Evolutionary conservation across 1,140 invertebrate genomes (phyloP).

Genomic region (Periplaneta americana): DNA sequence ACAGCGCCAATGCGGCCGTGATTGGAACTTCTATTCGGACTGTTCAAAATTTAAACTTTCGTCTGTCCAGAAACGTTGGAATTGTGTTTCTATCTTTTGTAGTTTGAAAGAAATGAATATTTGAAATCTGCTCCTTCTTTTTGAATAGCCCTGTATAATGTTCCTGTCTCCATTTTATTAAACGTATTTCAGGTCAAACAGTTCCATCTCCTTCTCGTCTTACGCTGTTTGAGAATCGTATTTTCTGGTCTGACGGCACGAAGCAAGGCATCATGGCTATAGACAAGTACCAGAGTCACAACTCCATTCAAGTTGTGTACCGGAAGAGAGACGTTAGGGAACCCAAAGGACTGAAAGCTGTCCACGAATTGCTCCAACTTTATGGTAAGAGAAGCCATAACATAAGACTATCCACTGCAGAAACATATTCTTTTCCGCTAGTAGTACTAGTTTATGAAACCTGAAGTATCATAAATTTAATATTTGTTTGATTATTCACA

Average conservation of each 20-base stretch:
- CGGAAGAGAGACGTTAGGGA: constrained; percentile 74
- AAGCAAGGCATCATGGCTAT: constrained; percentile 91
- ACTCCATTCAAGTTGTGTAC: constrained; percentile 72
- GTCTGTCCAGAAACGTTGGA: too few relatives aligned
- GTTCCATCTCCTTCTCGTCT: constrained; percentile 83
- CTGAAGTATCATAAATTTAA: neutral
- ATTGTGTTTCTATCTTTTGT: too few relatives aligned
- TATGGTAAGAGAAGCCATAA: constrained; percentile 27
- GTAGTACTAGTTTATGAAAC: neutral
- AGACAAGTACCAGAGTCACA: constrained; percentile 78
- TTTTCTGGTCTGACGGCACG: constrained; percentile 95
- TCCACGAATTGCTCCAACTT: constrained; percentile 73
- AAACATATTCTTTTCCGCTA: neutral
- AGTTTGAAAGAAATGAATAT: too few relatives aligned
- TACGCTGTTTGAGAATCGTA: constrained; percentile 82
- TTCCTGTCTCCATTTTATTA: too few relatives aligned
- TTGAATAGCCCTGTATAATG: too few relatives aligned
- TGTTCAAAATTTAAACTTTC: too few relatives aligned
- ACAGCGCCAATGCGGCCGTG: too few relatives aligned
- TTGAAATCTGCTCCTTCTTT: too few relatives aligned
- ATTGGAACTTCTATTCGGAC: too few relatives aligned
- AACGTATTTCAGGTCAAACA: constrained; percentile 55
- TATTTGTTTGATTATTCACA: constrained; percentile 26
- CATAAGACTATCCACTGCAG: too few relatives aligned
- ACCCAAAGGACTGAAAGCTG: constrained; percentile 76